These are phyloP conservation scores for Margarornis squamiger DNA, from an alignment of 2,797 vertebrate species.

Conservation along the genomic window DNA sequence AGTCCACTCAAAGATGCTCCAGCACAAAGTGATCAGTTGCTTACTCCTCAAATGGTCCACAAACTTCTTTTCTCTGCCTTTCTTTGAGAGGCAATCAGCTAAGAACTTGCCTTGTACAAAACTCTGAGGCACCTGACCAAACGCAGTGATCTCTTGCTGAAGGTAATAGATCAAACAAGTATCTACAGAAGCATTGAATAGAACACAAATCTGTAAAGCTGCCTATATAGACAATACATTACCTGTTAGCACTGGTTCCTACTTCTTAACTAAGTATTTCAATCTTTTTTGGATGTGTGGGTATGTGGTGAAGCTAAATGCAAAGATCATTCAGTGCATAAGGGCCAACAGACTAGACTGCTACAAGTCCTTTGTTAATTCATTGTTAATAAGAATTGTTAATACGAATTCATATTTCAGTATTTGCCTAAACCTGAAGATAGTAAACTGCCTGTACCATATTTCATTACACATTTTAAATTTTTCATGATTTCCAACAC, in stretches of 20 bases:
- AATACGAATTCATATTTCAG: background rate
- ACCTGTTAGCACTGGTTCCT: background rate
- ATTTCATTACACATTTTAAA: background rate
- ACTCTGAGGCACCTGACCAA: background rate
- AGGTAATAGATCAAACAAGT: background rate
- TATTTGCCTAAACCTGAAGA: background rate
- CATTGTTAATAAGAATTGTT: background rate
- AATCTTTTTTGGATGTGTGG: background rate
- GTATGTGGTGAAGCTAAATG: background rate
- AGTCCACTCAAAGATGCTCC: background rate
- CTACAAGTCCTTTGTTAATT: background rate
- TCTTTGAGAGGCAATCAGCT: background rate
- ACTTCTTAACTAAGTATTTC: background rate
- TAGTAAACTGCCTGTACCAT: background rate
- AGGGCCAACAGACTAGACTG: background rate
- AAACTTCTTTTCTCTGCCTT: background rate
- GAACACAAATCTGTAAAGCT: background rate
- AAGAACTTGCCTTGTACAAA: background rate
- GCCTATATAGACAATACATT: background rate
- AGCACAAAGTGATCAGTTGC: background rate
- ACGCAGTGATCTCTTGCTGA: background rate
- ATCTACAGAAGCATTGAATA: background rate
- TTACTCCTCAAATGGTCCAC: background rate
- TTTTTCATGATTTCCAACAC: background rate
- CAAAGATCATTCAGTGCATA: background rate